Base-by-base conservation (phyloP, 1,140 invertebrate genomes). In the Carcinoscorpius rotundicauda region DNA sequence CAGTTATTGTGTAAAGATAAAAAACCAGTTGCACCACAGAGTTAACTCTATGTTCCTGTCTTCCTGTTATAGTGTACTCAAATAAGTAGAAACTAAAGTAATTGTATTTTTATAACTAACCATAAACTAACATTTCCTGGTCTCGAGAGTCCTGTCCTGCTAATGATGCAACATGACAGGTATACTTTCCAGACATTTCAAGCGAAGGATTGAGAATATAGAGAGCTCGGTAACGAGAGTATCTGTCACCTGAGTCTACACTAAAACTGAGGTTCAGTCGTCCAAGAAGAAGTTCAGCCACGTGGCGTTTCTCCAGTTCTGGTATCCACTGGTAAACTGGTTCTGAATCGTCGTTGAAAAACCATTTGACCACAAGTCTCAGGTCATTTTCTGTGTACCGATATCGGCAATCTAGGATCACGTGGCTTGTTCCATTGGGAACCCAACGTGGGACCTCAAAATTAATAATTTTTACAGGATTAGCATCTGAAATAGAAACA, bases 311-410 rank as follows among this genome's bases (percentile, higher is more conserved):
- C 66, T 81, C 80, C 29, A 78, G 70, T 8, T 77, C 74, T n/a
- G 82, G 81, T 79, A 89, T 88, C 87, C 87, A 91, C 76, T 90
- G 87, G 74, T 89, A 90, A 6, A 88, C 83, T n/a, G 82, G 81
- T 58, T 81, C 78, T 1, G 82, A 81, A 64, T 81, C 77, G 58
- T 83, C 80, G 72, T 87, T 84, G 73, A 87, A 85, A 75, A 83
- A 89, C 87, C 87, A 90, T 76, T 89, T 88, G 56, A 91, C 83
- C 48, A 89, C 86, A 6, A 89, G 77, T 61, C 82, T 67, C 10
- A 60, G 61, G 8, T 73, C 77, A 56, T 84, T 83, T 11, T 80
- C 75, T 51, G 79, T 70, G 8, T 82, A 81, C 64, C 74, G 75
- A 75, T 88, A 89, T 71, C 87, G 83, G 74, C 88, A 91, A 74